These are phyloP conservation scores for Thamnophis sirtalis DNA, from an alignment of 2,113 vertebrate species.

Conservation along the genomic window DNA sequence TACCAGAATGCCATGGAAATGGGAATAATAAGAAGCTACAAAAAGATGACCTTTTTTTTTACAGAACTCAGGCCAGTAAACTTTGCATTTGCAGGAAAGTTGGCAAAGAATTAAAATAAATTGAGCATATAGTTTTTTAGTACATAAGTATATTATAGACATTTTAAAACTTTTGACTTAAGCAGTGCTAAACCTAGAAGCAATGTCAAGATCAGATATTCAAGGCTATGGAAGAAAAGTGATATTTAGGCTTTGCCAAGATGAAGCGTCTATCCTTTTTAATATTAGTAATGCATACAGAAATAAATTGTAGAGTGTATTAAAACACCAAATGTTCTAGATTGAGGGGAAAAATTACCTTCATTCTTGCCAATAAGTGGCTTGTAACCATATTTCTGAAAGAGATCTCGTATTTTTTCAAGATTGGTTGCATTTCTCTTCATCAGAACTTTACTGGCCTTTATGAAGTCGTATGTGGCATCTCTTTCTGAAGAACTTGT, in stretches of 20 bases:
- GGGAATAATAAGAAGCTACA: background rate
- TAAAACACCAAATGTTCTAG: background rate
- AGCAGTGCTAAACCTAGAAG: too few species aligned
- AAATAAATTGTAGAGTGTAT: background rate
- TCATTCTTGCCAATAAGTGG: conserved; percentile 42
- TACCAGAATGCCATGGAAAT: background rate
- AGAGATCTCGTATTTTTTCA: conserved; percentile 70
- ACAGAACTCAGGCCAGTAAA: background rate
- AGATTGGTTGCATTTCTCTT: conserved; percentile 74
- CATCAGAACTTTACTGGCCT: conserved; percentile 73
- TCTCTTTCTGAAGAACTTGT: conserved; percentile 58
- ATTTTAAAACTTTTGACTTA: background rate
- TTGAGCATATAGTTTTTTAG: background rate
- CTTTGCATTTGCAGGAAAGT: background rate
- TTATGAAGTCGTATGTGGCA: conserved; percentile 70
- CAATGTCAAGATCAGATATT: background rate
- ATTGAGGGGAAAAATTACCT: conserved; percentile 63
- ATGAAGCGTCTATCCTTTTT: background rate
- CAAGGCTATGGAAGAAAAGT: background rate
- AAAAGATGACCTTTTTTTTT: background rate
- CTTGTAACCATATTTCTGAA: conserved; percentile 82
- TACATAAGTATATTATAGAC: background rate
- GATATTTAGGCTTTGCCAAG: background rate
- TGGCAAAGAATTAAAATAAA: background rate
- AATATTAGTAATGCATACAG: background rate